Base-by-base conservation (phyloP, 2,888 invertebrate species). In the Lasioglossum lativentre region DNA sequence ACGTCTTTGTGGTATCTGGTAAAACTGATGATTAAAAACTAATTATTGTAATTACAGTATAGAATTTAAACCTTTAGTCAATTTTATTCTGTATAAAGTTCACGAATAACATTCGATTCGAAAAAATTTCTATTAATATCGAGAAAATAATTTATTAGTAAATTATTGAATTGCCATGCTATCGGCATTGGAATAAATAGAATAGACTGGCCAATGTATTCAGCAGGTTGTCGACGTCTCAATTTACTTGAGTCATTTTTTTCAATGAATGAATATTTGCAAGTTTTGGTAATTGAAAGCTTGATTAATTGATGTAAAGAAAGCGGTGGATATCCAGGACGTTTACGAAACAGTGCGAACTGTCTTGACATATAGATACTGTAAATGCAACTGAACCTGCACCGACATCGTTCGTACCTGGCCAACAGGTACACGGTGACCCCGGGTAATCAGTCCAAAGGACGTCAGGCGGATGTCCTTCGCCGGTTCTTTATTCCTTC, bases 391-490 rank as follows among this genome's bases (percentile, higher is more conserved):
- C 34, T 66, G 16, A 5, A 6, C 5, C 30, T 30, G 27, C 59
- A 5, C 30, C 30, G 63, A 19, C 30, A 30, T 19, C 27, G 19
- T 30, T 30, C 6, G 16, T 27, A 30, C 34, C 34, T 34, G 66
- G 66, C 34, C 34, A 34, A 66, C 19, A 59, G 59, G 59, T 23
- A 52, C 23, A 23, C 23, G 47, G 47, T 52, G 59, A 27, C 59
- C 59, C 59, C 59, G 63, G 16, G 34, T 34, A 66, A 66, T 66
- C 66, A 34, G 38, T 52, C 63, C 8, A 45, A 40, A 45, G 27
- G 59, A 82, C 63, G 71, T 59, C 56, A 34, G 45, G 16, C 40
- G 27, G 23, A 16, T n/a, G 71, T 59, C 66, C 70, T 70, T 42
- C 52, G 19, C 0, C n/a, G 42, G 30, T 68, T 56, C 59, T 68